phyloP scores from a whole-genome alignment of 2,888 invertebrate genomes.

The Sinelater perroti region DNA sequence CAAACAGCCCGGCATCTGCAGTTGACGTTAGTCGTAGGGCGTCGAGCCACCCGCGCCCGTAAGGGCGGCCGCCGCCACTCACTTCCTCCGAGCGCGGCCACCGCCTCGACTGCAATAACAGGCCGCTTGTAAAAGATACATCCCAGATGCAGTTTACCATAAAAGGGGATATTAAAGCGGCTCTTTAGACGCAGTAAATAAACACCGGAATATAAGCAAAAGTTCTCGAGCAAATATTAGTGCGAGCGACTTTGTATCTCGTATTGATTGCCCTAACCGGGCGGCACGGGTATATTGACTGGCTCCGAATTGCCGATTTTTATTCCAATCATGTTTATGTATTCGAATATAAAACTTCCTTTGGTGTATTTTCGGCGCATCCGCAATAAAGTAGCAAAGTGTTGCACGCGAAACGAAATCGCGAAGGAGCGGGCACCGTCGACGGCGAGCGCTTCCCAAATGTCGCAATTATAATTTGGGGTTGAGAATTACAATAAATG shows the following conservation, averaged over 20 bases:
- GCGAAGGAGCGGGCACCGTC: slow-evolving; percentile 3
- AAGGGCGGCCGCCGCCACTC: slow-evolving; percentile 34
- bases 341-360: slow-evolving; percentile 33
- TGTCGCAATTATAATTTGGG: no score
- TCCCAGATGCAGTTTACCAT: slow-evolving; percentile 38
- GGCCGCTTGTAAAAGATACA: slow-evolving; percentile 35
- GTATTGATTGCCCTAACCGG: slow-evolving; percentile 32
- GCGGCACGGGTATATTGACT: slow-evolving; percentile 24
- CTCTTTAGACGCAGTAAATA: slow-evolving; percentile 31
- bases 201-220: slow-evolving; percentile 36
- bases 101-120: slow-evolving; percentile 37
- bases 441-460: no score
- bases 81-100: slow-evolving; percentile 23
- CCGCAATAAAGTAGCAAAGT: slow-evolving; percentile 26
- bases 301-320: slow-evolving; percentile 33
- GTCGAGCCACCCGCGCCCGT: not conserved
- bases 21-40: slow-evolving; percentile 24
- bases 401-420: slow-evolving; percentile 23
- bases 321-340: slow-evolving; percentile 32
- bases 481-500: no score
- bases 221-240: slow-evolving; percentile 37
- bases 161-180: slow-evolving; percentile 33
- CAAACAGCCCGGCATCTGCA: slow-evolving; percentile 31
- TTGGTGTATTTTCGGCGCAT: slow-evolving; percentile 25
- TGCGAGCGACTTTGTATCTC: slow-evolving; percentile 33